Evolutionary conservation across 2,113 vertebrate species (phyloP).

Genomic region (Gobius niger): DNA sequence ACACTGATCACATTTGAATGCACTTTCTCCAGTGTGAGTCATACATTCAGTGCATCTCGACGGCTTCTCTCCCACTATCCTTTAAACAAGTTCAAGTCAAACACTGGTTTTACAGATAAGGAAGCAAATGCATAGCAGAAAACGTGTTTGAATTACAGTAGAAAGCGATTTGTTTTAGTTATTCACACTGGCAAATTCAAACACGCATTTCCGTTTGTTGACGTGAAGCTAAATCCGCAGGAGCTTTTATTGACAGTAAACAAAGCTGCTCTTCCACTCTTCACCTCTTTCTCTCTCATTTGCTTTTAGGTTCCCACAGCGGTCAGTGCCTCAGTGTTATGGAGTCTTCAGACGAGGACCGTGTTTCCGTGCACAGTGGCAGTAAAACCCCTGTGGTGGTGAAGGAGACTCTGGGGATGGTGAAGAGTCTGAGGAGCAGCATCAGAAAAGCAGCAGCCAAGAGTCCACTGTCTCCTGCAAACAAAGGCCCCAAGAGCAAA

Average conservation of each 20-base stretch:
- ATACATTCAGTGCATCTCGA: too few relatives aligned
- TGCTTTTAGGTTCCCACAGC: neutral
- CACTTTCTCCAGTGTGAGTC: too few relatives aligned
- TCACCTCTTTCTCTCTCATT: neutral
- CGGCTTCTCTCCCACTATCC: too few relatives aligned
- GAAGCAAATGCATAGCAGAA: too few relatives aligned
- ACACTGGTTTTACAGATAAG: too few relatives aligned
- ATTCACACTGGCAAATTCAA: neutral
- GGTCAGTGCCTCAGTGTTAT: neutral
- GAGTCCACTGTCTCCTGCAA: neutral
- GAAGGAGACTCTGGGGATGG: neutral
- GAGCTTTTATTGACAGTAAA: slow-evolving; percentile 1
- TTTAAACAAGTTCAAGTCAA: too few relatives aligned
- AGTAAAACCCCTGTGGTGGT: neutral
- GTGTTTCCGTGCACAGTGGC: neutral
- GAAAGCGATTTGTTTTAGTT: too few relatives aligned
- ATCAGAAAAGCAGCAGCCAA: neutral
- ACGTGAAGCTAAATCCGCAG: neutral
- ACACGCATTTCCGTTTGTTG: neutral
- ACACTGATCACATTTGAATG: too few relatives aligned
- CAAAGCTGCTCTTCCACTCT: neutral
- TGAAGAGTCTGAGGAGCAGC: neutral
- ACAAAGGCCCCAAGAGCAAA: neutral
- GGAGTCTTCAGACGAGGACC: neutral
- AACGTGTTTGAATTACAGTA: too few relatives aligned